phyloP scores from a whole-genome alignment of 1,140 invertebrate species.

The Zaprionus camerounensis region DNA sequence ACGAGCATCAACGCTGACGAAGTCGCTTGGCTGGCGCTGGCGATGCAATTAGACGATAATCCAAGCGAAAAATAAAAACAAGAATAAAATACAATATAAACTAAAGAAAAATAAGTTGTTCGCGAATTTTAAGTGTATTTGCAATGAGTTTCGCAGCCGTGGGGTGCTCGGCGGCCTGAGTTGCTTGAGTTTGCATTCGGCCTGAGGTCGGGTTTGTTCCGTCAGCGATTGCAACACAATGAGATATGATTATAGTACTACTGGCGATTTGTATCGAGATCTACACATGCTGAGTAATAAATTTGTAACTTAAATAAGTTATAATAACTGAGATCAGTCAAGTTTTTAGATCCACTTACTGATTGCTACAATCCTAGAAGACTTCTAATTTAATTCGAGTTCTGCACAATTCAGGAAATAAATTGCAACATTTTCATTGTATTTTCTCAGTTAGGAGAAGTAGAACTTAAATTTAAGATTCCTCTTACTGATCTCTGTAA shows the following conservation, averaged over 20 bases:
- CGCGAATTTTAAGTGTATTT: slow-evolving; percentile 48
- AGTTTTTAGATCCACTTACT: too few relatives aligned
- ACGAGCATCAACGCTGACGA: slow-evolving; percentile 51
- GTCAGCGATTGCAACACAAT: slow-evolving; percentile 59
- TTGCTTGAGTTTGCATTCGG: slow-evolving; percentile 34
- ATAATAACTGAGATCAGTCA: too few relatives aligned
- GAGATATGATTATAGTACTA: slow-evolving; percentile 37
- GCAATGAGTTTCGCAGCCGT: slow-evolving; percentile 41
- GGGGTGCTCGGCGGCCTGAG: slow-evolving; percentile 44
- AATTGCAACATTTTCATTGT: too few relatives aligned
- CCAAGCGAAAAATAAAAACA: slow-evolving; percentile 39
- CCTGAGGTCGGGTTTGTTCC: slow-evolving; percentile 10
- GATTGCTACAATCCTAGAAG: too few relatives aligned
- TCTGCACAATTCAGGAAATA: too few relatives aligned
- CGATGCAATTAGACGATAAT: slow-evolving; percentile 81
- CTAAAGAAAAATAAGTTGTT: slow-evolving; percentile 59
- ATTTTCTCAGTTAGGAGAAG: background rate
- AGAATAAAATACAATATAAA: slow-evolving; percentile 54
- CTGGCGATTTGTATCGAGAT: slow-evolving; percentile 38
- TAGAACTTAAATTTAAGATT: background rate
- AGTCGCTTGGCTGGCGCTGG: slow-evolving; percentile 30
- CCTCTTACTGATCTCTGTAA: background rate
- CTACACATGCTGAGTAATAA: slow-evolving; percentile 11
- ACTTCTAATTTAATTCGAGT: too few relatives aligned
- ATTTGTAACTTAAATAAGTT: background rate